Conservation (phyloP, 2,797 vertebrate genomes). For the Paratrypauchen microcephalus region DNA sequence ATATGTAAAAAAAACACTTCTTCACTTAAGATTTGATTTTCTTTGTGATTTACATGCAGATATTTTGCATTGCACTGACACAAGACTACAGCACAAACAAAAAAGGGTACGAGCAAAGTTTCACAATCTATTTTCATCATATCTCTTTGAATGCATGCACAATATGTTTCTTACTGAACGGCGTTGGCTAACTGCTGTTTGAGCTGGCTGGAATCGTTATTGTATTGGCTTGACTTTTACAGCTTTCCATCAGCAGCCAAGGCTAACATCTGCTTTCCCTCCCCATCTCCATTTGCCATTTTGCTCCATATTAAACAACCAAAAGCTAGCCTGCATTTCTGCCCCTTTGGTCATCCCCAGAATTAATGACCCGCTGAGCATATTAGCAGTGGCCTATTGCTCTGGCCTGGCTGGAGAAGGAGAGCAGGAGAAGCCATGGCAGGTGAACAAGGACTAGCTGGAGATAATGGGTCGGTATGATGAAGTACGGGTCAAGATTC, state of each 20-base stretch:
- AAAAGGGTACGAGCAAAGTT: too few relatives aligned
- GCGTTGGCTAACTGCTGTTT: slow-evolving; percentile 45
- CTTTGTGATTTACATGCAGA: neutral
- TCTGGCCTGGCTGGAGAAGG: slow-evolving; percentile 47
- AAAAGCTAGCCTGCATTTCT: slow-evolving; percentile 52
- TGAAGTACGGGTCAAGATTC: slow-evolving; percentile 50
- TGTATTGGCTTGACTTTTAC: slow-evolving; percentile 61
- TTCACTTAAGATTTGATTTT: too few relatives aligned
- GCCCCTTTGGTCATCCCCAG: slow-evolving; percentile 54
- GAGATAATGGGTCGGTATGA: slow-evolving; percentile 52
- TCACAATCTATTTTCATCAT: too few relatives aligned
- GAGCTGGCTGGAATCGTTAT: slow-evolving; percentile 67
- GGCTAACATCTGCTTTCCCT: slow-evolving; percentile 77
- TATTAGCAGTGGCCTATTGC: slow-evolving; percentile 68
- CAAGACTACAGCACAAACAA: too few relatives aligned
- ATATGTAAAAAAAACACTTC: neutral
- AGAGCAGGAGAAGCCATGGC: slow-evolving; percentile 37
- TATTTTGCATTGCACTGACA: too few relatives aligned
- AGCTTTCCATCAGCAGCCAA: slow-evolving; percentile 61
- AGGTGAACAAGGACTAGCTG: slow-evolving; percentile 52
- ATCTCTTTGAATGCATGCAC: neutral
- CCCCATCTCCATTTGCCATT: slow-evolving; percentile 48
- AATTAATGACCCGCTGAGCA: slow-evolving; percentile 72
- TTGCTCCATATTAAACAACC: slow-evolving; percentile 63
- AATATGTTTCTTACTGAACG: neutral